These are phyloP conservation scores for Drosophila insularis DNA, from an alignment of 1,140 invertebrate genomes.

Conservation along the genomic window DNA sequence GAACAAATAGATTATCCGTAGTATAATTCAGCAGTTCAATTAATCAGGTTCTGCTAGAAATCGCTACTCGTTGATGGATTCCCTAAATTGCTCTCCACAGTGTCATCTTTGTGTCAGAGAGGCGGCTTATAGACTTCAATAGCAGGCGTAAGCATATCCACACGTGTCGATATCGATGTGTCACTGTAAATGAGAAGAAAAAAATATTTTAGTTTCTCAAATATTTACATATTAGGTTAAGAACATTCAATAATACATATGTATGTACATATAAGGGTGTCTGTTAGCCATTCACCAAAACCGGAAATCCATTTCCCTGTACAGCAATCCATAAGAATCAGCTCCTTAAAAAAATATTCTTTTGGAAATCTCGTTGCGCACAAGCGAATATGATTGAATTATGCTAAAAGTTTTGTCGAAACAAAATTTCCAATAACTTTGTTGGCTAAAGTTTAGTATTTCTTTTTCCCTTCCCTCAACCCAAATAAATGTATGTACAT, in stretches of 20 bases:
- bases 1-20: constrained; percentile 83
- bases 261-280: not conserved
- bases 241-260: not conserved
- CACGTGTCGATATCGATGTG: constrained; percentile 86
- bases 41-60: constrained; percentile 79
- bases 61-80: constrained; percentile 83
- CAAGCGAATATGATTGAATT: constrained; percentile 55
- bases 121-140: constrained; percentile 85
- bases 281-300: not conserved
- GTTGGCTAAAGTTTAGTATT: constrained; percentile 27
- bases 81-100: constrained; percentile 85
- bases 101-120: constrained; percentile 87
- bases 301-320: constrained; percentile 5
- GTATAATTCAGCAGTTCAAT: constrained; percentile 67
- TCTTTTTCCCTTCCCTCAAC: not conserved
- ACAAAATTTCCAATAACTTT: constrained; percentile 58
- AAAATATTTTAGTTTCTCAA: not conserved
- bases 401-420: constrained; percentile 49
- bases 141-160: constrained; percentile 85
- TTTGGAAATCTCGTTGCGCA: constrained; percentile 36
- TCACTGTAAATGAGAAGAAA: constrained; percentile 83
- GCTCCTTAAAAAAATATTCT: constrained; percentile 28
- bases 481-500: constrained; percentile 21
- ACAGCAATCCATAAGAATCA: constrained; percentile 17
- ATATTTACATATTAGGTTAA: not conserved